phyloP scores from a whole-genome alignment of 1,140 invertebrate genomes.

The Euura lappo region DNA sequence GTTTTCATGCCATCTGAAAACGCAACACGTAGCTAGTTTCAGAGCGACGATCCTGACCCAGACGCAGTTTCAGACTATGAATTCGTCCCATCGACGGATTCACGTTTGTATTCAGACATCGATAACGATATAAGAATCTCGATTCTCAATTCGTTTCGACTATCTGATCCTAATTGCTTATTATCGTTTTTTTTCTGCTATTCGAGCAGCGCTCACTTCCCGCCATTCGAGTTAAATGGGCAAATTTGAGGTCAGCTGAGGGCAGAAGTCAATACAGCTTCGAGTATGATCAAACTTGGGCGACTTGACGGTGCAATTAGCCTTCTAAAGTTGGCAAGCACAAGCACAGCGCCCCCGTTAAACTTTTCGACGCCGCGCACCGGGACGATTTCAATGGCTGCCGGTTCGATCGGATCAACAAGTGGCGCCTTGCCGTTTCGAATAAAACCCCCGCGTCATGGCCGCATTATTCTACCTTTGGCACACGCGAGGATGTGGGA shows the following conservation, averaged over 20 bases:
- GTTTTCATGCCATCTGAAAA: not conserved
- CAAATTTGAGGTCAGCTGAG: not conserved
- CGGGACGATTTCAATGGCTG: not conserved
- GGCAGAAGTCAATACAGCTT: not conserved
- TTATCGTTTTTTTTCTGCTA: no score
- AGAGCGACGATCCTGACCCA: not conserved
- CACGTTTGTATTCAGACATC: not conserved
- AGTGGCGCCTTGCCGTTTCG: not conserved
- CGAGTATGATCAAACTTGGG: not conserved
- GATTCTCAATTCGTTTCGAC: no score
- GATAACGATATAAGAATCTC: no score
- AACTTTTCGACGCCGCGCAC: not conserved
- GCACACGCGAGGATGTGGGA: not conserved
- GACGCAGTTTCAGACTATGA: not conserved
- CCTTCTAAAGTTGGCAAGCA: not conserved
- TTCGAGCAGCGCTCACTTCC: no score
- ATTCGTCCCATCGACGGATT: not conserved
- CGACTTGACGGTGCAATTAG: slow-evolving; percentile 2
- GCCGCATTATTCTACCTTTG: not conserved
- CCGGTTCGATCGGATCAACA: not conserved
- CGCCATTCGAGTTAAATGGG: not conserved
- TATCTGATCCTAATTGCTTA: no score
- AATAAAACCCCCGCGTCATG: not conserved
- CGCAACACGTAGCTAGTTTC: slow-evolving; percentile 6
- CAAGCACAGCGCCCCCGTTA: not conserved